Evolutionary conservation across 2,113 vertebrate genomes (phyloP).

Genomic region (Ictalurus furcatus): DNA sequence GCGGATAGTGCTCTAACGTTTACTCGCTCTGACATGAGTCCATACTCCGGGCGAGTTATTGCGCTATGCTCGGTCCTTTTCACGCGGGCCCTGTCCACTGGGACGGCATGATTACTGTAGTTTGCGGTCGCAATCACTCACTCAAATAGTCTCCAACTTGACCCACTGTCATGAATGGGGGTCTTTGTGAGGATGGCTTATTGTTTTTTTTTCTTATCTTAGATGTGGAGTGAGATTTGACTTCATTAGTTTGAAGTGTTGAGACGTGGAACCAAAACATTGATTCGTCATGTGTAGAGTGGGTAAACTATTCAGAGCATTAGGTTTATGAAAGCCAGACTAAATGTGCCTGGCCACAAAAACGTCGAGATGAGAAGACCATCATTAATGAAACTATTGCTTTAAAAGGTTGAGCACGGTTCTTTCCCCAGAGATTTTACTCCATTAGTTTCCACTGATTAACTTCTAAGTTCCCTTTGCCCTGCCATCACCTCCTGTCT

Average conservation of each 20-base stretch:
- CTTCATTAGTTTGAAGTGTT: constrained; percentile 36
- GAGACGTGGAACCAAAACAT: constrained; percentile 38
- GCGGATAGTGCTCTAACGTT: constrained; percentile 27
- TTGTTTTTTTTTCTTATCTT: constrained; percentile 22
- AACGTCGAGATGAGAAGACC: not conserved
- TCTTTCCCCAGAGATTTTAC: constrained; percentile 47
- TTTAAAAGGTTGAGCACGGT: constrained; percentile 10
- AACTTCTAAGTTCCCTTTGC: constrained; percentile 44
- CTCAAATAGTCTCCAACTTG: not conserved
- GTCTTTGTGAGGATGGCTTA: constrained; percentile 20
- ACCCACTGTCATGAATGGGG: constrained; percentile 21
- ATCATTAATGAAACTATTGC: constrained; percentile 1
- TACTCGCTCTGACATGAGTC: constrained; percentile 49
- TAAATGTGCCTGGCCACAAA: not conserved
- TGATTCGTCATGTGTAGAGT: constrained; percentile 29
- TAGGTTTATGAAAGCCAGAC: constrained; percentile 16
- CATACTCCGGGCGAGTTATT: constrained; percentile 32
- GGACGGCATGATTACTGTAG: constrained; percentile 30
- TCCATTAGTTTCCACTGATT: constrained; percentile 65
- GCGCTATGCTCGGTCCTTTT: constrained; percentile 10
- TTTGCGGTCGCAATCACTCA: constrained; percentile 6
- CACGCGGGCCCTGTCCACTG: not conserved
- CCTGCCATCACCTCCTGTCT: not conserved
- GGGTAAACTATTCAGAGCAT: constrained; percentile 4
- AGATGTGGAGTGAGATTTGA: constrained; percentile 9